Evolutionary conservation across 2,888 invertebrate species (phyloP).

Genomic region (Xestia xanthographa): DNA sequence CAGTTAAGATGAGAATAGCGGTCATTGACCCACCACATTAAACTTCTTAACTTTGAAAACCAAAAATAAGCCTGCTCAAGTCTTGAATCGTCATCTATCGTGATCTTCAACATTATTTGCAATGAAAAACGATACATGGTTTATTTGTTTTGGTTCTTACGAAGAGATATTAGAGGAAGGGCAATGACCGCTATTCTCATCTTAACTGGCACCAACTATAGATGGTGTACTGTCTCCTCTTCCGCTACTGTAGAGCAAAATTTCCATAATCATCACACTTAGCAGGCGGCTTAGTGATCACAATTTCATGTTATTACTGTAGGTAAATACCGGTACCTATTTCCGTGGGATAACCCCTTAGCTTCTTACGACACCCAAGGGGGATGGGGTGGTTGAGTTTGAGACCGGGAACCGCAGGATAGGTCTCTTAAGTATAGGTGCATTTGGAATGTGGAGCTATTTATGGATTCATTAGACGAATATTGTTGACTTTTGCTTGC

Average conservation of each 20-base stretch:
- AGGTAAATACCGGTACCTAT: constrained; percentile 58
- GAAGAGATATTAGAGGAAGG: no score
- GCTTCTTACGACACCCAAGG: constrained; percentile 57
- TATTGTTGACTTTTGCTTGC: background rate
- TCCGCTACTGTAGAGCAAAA: background rate
- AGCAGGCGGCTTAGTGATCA: constrained; percentile 52
- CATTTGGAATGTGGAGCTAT: constrained; percentile 28
- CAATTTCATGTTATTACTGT: constrained; percentile 57
- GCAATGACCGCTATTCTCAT: no score
- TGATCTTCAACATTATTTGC: no score
- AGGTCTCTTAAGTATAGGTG: constrained; percentile 22
- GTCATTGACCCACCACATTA: no score
- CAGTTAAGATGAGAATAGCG: no score
- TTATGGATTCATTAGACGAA: constrained; percentile 21
- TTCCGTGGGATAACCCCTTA: constrained; percentile 58
- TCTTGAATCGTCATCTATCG: no score
- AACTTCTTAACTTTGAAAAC: no score
- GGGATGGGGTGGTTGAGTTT: constrained; percentile 47
- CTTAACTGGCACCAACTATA: no score
- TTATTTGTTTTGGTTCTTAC: no score
- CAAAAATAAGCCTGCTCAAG: no score
- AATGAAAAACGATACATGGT: no score
- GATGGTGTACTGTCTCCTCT: background rate
- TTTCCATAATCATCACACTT: constrained; percentile 56
- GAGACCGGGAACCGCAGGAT: constrained; percentile 39